Evolutionary conservation across 2,113 vertebrate species (phyloP).

Genomic region (Rhodinocichla rosea): DNA sequence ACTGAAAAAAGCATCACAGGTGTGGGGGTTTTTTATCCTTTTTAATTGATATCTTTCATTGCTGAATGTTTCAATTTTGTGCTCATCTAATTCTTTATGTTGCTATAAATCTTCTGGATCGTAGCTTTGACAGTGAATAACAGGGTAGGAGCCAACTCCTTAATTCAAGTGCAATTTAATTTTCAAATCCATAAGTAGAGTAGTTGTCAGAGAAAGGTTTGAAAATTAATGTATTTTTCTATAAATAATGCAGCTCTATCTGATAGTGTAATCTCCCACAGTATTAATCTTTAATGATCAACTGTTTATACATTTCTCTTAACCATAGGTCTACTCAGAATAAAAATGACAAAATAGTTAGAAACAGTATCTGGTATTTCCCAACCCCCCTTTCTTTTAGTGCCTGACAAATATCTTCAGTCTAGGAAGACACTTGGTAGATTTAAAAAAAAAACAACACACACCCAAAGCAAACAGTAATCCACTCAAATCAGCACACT

Average conservation of each 20-base stretch:
- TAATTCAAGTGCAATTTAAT: neutral
- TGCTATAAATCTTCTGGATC: neutral
- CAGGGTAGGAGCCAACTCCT: neutral
- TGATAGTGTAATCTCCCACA: neutral
- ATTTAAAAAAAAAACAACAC: neutral
- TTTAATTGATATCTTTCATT: neutral
- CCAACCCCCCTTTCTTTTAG: neutral
- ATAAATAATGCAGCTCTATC: neutral
- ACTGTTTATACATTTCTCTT: neutral
- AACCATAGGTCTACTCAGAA: neutral
- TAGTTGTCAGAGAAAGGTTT: neutral
- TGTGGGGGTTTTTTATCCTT: neutral
- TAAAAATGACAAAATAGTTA: neutral
- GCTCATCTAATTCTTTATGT: neutral
- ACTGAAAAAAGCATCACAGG: neutral
- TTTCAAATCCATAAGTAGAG: neutral
- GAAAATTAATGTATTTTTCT: neutral
- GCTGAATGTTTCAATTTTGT: neutral
- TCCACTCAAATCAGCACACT: neutral
- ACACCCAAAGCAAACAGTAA: neutral
- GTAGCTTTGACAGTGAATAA: neutral
- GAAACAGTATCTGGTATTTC: neutral
- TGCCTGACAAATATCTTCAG: neutral
- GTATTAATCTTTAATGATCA: neutral
- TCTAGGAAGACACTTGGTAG: neutral